phyloP scores from a whole-genome alignment of 1,140 invertebrate genomes.

The Heliconius nattereri region DNA sequence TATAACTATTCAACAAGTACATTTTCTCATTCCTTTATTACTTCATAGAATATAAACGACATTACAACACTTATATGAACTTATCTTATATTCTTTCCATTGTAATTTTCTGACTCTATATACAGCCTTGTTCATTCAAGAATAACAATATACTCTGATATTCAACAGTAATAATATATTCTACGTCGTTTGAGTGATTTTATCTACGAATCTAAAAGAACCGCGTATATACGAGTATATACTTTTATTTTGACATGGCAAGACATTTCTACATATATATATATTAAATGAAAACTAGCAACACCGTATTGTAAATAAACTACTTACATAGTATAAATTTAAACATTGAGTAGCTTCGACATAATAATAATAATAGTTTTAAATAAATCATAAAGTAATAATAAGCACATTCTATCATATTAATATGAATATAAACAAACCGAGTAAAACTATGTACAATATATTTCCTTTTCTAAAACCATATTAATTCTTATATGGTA shows the following conservation, averaged over 20 bases:
- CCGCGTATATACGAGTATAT: background rate
- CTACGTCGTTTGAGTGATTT: background rate
- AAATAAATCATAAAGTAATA: too few species aligned
- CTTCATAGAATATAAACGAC: background rate
- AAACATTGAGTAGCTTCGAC: too few species aligned
- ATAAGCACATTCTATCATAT: too few species aligned
- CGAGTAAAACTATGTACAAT: too few species aligned
- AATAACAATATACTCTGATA: background rate
- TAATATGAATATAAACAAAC: too few species aligned
- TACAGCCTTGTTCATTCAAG: background rate
- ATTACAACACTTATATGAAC: background rate
- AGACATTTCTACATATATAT: background rate
- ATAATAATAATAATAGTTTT: too few species aligned
- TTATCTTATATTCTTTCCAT: constrained; percentile 3
- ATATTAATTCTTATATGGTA: background rate
- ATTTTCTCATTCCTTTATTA: background rate
- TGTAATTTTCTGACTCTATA: constrained; percentile 2
- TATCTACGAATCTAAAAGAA: background rate
- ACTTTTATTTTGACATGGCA: background rate
- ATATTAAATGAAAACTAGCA: too few species aligned
- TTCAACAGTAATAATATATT: constrained; percentile 7
- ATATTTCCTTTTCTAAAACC: background rate
- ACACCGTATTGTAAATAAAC: too few species aligned
- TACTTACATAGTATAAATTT: too few species aligned
- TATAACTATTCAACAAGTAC: background rate